These are phyloP conservation scores for Ephydatia muelleri DNA, from an alignment of 37 sponge, comb jelly and placozoan genomes.

Conservation along the genomic window DNA sequence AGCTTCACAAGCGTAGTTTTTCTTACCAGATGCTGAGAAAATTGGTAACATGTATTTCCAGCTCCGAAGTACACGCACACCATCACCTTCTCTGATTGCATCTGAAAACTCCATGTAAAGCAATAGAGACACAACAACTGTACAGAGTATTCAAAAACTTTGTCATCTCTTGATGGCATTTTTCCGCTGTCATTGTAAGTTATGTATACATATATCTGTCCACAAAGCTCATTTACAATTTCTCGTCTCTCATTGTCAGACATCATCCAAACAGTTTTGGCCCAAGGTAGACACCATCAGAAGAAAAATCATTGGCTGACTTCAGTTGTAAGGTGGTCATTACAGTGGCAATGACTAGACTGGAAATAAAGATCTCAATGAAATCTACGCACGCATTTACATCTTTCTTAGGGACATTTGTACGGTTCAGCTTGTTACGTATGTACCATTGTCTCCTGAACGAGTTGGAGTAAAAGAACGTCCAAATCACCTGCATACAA, in stretches of 20 bases:
- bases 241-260: background rate
- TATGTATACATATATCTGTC: background rate
- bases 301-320: background rate
- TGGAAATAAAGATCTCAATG: background rate
- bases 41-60: constrained; percentile 16
- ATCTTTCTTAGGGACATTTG: constrained; percentile 19
- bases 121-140: constrained; percentile 15
- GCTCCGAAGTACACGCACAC: constrained; percentile 11
- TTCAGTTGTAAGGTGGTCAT: background rate
- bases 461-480: constrained; percentile 8
- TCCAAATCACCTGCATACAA: constrained; percentile 21
- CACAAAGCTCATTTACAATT: background rate
- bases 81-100: constrained; percentile 38
- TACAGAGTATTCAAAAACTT: background rate
- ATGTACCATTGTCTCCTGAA: constrained; percentile 10
- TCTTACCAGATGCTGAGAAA: constrained; percentile 8
- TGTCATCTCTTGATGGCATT: background rate
- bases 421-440: background rate
- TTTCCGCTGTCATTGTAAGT: background rate
- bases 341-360: constrained; percentile 4
- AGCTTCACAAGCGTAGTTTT: constrained; percentile 4
- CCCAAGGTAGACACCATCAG: background rate
- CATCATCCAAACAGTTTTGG: background rate
- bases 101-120: constrained; percentile 33
- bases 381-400: constrained; percentile 27